Evolutionary conservation across 2,888 invertebrate genomes (phyloP).

Genomic region (Saturnia pavonia): DNA sequence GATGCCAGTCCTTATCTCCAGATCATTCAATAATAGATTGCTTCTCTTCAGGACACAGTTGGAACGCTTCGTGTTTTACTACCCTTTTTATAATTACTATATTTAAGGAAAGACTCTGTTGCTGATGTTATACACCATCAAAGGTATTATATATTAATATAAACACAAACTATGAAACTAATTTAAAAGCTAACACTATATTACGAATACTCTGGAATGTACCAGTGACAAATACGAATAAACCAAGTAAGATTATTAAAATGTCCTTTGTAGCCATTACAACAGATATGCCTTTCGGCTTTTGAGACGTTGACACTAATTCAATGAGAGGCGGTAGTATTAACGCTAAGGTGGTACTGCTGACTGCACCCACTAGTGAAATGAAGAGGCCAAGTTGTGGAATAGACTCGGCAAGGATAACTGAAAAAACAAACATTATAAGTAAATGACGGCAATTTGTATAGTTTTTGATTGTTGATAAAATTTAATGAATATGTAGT

Average conservation of each 20-base stretch:
- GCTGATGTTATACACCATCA: not conserved
- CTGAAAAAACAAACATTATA: slow-evolving; percentile 75
- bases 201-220: slow-evolving; percentile 87
- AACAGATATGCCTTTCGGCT: slow-evolving; percentile 71
- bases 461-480: not conserved
- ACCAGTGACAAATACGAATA: slow-evolving; percentile 88
- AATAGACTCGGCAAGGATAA: slow-evolving; percentile 91
- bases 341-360: slow-evolving; percentile 92
- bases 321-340: slow-evolving; percentile 95
- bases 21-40: too few species aligned
- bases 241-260: slow-evolving; percentile 84
- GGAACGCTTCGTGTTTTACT: too few species aligned
- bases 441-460: not conserved
- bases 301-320: slow-evolving; percentile 85
- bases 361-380: slow-evolving; percentile 94
- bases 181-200: slow-evolving; percentile 77
- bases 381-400: slow-evolving; percentile 94
- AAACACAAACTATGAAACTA: not conserved
- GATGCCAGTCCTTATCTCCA: too few species aligned
- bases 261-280: slow-evolving; percentile 81
- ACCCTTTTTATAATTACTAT: not conserved
- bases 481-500: too few species aligned
- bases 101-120: not conserved
- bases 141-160: not conserved
- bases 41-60: not conserved